Base-by-base conservation (phyloP, 1,140 invertebrate genomes). In the Pemphigus obesinymphae region DNA sequence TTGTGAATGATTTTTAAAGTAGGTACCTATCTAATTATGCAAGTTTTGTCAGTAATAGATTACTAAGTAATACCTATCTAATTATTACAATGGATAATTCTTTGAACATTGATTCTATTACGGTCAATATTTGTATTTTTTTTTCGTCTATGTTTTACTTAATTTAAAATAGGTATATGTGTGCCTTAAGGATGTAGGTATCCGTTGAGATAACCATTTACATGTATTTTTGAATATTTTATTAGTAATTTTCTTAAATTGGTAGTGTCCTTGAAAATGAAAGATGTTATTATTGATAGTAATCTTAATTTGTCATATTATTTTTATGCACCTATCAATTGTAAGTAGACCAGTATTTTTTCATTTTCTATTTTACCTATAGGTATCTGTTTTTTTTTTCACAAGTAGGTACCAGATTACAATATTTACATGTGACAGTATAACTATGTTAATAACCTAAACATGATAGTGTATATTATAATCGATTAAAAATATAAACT, bases 21-120 rank as follows among this genome's bases (percentile, higher is more conserved):
- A n/a, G n/a, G n/a, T n/a, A n/a, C n/a, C n/a, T n/a, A n/a, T n/a
- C n/a, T n/a, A n/a, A n/a, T n/a, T n/a, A n/a, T n/a, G n/a, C n/a
- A n/a, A n/a, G n/a, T n/a, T n/a, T n/a, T n/a, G n/a, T n/a, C n/a
- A n/a, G n/a, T n/a, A n/a, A n/a, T n/a, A n/a, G n/a, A n/a, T n/a
- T n/a, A 58, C 23, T 58, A 26, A 23, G 53, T 55, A n/a, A 55
- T 58, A 26, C 11, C 23, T 58, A 58, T 58, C 53, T 55, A 26
- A 55, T 13, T 10, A 58, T 58, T 58, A 5, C 4, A 26, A 8
- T 63, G 29, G 0, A 29, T 2, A 63, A 7, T 63, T 29, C 8
- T 53, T 82, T 43, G 88, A 83, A 84, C 82, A 84, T 84, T 85
- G 83, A 86, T 85, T 83, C 85, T 85, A 66, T 37, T 37, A 1